Conservation (phyloP, 2,888 invertebrate species). For the Carcina quercana region DNA sequence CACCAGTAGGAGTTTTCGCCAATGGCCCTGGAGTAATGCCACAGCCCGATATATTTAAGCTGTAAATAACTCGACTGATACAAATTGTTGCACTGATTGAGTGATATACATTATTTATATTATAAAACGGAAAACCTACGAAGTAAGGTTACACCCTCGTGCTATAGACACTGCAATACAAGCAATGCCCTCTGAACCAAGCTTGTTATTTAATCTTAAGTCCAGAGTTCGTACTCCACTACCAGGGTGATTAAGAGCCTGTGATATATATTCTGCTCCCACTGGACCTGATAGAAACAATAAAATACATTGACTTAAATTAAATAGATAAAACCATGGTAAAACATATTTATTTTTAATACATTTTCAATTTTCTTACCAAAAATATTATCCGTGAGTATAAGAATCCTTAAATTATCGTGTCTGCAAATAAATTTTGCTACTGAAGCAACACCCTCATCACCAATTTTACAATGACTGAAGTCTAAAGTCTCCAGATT, state of each 20-base stretch:
- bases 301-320: neutral
- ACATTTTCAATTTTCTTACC: constrained; percentile 30
- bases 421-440: constrained; percentile 71
- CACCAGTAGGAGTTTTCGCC: constrained; percentile 54
- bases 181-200: constrained; percentile 62
- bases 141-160: constrained; percentile 62
- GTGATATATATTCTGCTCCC: constrained; percentile 56
- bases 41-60: constrained; percentile 65
- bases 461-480: constrained; percentile 77
- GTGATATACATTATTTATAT: neutral
- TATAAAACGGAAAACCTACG: constrained; percentile 29
- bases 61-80: constrained; percentile 21
- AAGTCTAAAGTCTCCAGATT: constrained; percentile 75
- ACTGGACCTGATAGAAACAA: constrained; percentile 35
- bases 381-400: constrained; percentile 71
- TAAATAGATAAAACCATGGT: neutral
- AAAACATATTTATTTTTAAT: neutral
- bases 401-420: constrained; percentile 56
- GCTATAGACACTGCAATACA: constrained; percentile 61
- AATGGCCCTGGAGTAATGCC: constrained; percentile 56
- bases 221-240: constrained; percentile 54
- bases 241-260: constrained; percentile 51
- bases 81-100: neutral
- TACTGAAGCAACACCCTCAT: constrained; percentile 75
- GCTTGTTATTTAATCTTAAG: constrained; percentile 54